These are phyloP conservation scores for Pluvianellus socialis DNA, from an alignment of 2,113 vertebrate species.

Conservation along the genomic window DNA sequence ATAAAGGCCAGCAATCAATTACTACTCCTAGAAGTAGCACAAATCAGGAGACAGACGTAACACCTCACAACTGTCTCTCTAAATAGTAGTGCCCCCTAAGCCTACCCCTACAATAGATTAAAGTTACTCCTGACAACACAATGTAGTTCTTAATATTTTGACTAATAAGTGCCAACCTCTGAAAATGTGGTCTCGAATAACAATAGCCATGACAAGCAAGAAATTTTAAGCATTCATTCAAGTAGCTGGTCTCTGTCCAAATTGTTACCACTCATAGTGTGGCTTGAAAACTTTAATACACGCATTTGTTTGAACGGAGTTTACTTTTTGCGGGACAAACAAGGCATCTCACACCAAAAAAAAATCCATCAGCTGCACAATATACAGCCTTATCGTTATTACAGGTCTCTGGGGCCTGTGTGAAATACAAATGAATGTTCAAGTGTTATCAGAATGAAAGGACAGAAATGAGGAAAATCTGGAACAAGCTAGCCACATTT, in stretches of 20 bases:
- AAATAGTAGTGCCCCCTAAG: neutral
- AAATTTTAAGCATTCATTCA: constrained; percentile 17
- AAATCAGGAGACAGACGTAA: neutral
- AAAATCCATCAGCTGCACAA: neutral
- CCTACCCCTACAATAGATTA: neutral
- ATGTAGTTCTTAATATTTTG: neutral
- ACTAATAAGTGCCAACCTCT: neutral
- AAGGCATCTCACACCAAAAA: constrained; percentile 1
- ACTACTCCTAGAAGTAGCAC: neutral
- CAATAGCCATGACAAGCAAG: constrained; percentile 4
- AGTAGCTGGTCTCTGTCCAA: neutral
- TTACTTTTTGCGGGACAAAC: constrained; percentile 27
- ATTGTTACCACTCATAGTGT: neutral
- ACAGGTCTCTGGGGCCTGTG: neutral
- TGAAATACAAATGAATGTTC: constrained; percentile 3
- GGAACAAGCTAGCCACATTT: neutral
- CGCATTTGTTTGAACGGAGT: neutral
- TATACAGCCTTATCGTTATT: neutral
- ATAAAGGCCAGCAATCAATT: neutral
- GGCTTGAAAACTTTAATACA: neutral
- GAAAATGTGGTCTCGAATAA: neutral
- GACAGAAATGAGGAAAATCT: neutral
- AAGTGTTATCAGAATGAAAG: neutral
- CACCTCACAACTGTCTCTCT: neutral
- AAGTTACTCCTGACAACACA: neutral